Conservation (phyloP, 2,797 vertebrate genomes). For the Scyliorhinus canicula region DNA sequence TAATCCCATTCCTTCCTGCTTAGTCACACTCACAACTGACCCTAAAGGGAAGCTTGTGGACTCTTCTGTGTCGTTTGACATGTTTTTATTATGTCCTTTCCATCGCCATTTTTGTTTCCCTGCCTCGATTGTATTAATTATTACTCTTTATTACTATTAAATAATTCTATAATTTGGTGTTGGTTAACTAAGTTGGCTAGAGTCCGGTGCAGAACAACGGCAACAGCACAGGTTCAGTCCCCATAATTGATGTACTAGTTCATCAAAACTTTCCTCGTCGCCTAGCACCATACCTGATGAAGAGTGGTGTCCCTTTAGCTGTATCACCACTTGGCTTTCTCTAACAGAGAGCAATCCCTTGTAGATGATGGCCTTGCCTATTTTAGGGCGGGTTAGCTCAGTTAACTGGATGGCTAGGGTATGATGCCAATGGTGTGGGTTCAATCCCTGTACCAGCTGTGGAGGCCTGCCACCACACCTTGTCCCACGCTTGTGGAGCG, state of each 20-base stretch:
- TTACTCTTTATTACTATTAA: not conserved
- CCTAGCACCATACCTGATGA: not conserved
- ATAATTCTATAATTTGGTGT: not conserved
- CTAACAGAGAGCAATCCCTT: not conserved
- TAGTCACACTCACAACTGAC: not conserved
- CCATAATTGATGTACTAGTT: not conserved
- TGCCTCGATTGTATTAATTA: not conserved
- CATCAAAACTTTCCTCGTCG: not conserved
- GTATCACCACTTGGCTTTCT: not conserved
- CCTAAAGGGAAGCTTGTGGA: not conserved
- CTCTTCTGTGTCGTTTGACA: not conserved
- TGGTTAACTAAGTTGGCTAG: not conserved
- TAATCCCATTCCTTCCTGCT: not conserved
- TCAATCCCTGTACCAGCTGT: not conserved
- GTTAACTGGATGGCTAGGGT: not conserved
- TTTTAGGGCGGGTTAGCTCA: not conserved
- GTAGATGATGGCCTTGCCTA: not conserved
- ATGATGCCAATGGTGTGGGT: not conserved
- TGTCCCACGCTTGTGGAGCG: too few relatives aligned
- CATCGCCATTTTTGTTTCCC: not conserved
- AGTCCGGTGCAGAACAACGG: not conserved
- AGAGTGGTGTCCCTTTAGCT: too few relatives aligned
- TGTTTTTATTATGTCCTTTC: not conserved
- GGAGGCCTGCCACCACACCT: not conserved
- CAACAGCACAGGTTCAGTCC: not conserved